Base-by-base conservation (phyloP, 2,888 invertebrate species). In the Ennomos erosarius region DNA sequence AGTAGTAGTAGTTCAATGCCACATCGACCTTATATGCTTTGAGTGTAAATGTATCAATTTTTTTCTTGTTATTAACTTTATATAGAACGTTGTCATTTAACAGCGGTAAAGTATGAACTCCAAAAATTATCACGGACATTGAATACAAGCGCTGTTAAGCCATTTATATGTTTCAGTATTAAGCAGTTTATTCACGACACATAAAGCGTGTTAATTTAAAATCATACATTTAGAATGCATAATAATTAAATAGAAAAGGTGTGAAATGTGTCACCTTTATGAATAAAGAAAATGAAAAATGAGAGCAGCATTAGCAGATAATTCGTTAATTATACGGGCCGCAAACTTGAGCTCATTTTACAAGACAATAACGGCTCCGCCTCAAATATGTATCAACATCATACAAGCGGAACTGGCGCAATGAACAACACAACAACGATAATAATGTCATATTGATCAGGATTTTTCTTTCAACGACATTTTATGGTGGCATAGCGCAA, bases 401-500 rank as follows among this genome's bases (percentile, higher is more conserved):
- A 79, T 78, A 71, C 73, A 73, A 75, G 42, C 45, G 37, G 37
- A 74, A 43, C 44, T 70, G 71, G 70, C 67, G 74, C 76, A 76
- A 79, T 79, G 76, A 82, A 81, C 80, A 77, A 81, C 80, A 74
- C 81, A 75, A 81, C 76, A 84, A 86, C 79, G 85, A 82, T 79
- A 85, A 84, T 81, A 83, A 83, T 81, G 82, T 81, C 75, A 79
- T 81, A n/a, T n/a, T n/a, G n/a, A n/a, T n/a, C n/a, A n/a, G n/a
- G 3, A 16, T 16, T 2, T 16, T 2, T 16, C 16, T 16, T 16
- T 16, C 16, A 16, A 16, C 1, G 1, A 16, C 85, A 82, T 78
- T 87, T 84, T 81, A 81, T 78, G 76, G 74, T 75, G 77, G 73
- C 38, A 76, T 75, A 76, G 77, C 74, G 73, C 74, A 76, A 79